Conservation (phyloP, 2,797 vertebrate species). For the Acanthornis magna region DNA sequence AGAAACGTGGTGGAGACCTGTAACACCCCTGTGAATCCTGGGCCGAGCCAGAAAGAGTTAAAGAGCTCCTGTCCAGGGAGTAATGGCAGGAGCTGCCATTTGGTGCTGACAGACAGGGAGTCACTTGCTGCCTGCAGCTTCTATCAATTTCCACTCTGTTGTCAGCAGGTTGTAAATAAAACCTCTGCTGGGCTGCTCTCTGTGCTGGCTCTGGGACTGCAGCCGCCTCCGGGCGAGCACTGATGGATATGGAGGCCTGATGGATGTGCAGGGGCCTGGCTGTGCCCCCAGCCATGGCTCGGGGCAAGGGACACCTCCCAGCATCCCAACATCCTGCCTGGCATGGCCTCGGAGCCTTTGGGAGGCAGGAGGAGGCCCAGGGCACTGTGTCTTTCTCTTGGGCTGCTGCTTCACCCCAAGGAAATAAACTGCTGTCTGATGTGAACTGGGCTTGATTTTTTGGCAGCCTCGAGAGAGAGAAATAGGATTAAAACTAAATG, state of each 20-base stretch:
- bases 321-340: background rate
- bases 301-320: background rate
- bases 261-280: background rate
- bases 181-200: background rate
- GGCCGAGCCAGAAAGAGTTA: background rate
- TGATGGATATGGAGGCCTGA: background rate
- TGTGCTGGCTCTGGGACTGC: background rate
- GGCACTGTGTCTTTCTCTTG: background rate
- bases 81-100: constrained; percentile 22
- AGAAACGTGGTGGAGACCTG: accelerated
- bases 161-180: constrained; percentile 68
- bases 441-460: background rate
- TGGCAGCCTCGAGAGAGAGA: background rate
- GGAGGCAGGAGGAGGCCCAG: background rate
- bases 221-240: accelerated
- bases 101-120: constrained; percentile 50
- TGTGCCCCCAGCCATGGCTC: accelerated
- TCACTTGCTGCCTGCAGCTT: constrained; percentile 50
- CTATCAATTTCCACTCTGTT: constrained; percentile 41
- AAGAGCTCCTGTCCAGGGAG: background rate
- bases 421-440: background rate
- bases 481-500: constrained; percentile 35
- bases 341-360: accelerated
- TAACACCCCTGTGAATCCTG: background rate
- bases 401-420: background rate